phyloP scores from a whole-genome alignment of 1,140 invertebrate genomes.

The Cyclargus thomasi region DNA sequence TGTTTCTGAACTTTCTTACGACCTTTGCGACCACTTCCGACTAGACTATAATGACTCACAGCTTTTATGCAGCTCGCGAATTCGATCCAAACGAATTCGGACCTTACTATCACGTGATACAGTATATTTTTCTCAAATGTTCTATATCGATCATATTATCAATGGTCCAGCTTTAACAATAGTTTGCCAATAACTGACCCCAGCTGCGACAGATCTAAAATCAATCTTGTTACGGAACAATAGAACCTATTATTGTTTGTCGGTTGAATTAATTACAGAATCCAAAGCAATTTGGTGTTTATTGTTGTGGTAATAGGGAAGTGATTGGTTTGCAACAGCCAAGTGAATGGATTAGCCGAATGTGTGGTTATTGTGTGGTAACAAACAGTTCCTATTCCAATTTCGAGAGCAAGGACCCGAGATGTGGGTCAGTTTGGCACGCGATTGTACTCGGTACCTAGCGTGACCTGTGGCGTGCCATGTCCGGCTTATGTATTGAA shows the following conservation, averaged over 20 bases:
- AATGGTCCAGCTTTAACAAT: neutral
- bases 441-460: neutral
- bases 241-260: neutral
- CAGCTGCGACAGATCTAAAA: neutral
- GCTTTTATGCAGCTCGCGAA: neutral
- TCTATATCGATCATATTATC: constrained; percentile 2
- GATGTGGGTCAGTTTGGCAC: constrained; percentile 12
- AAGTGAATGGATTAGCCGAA: constrained; percentile 10
- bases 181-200: constrained; percentile 13
- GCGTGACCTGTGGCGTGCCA: neutral
- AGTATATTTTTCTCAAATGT: neutral
- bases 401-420: constrained; percentile 15
- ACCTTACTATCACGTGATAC: neutral
- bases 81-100: neutral
- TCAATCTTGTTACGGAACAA: neutral
- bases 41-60: constrained; percentile 9
- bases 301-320: neutral
- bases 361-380: constrained; percentile 16
- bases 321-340: neutral
- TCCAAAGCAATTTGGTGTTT: neutral
- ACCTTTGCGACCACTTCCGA: constrained; percentile 13
- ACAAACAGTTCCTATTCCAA: constrained; percentile 18
- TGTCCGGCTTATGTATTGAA: neutral
- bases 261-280: neutral
- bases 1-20: constrained; percentile 8